Evolutionary conservation across 2,797 vertebrate species (phyloP), one percentile per base, ranked within the genome.

Genomic region (Acipenser oxyrinchus): DNA sequence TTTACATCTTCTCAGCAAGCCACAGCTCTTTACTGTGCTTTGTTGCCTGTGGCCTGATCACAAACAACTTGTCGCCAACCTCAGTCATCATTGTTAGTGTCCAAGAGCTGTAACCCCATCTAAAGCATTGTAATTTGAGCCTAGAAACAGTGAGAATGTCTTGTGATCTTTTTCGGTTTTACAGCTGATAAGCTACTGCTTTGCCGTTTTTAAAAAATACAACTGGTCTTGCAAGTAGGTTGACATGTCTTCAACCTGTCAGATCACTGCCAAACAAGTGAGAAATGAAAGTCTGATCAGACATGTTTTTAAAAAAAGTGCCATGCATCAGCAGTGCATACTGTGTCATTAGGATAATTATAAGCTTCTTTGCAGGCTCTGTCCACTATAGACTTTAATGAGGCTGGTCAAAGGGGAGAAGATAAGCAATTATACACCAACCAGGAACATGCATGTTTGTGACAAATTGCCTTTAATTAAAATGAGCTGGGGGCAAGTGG

Each of bases 331-430:
- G 55, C 55, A 58, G 55, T 13, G 12, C 55, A 58, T 74, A 70
- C 74, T 78, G 77, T 80, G 81, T 79, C 80, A 81, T 84, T 82
- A 85, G 70, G 76, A 74, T 83, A 84, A 86, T 84, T 79, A 84
- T 75, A 81, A 74, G 74, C 70, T 73, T 83, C 69, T 72, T 69
- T 77, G 74, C 79, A 82, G 82, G 80, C 83, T 79, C 83, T 75
- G 79, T 76, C 80, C 78, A 58, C 82, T 81, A 85, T 85, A 82
- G 81, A 79, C 73, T 73, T 69, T 69, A 71, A 67, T 65, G 12
- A 66, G 65, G 76, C 79, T 70, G 74, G 78, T 74, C 71, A 66
- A 68, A 52, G 70, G 63, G 18, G 6, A 63, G 62, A 6, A 55
- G 51, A 65, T 52, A 51, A 50, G 60, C 23, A 49, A 63, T 58